Base-by-base conservation (phyloP, 2,888 invertebrate genomes). In the Idaea biselata region DNA sequence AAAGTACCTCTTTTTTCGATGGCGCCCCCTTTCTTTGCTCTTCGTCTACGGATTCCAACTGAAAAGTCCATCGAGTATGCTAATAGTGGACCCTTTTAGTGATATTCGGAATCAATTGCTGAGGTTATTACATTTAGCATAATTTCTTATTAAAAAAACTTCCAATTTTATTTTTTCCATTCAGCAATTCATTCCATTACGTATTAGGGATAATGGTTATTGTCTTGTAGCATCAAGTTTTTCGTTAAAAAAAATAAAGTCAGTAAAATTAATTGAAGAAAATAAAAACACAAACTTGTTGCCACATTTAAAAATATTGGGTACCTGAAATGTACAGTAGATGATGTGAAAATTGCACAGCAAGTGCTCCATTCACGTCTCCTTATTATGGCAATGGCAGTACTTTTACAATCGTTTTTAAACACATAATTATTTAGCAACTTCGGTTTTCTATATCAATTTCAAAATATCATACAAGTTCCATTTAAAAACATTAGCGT, bases 41-140 rank as follows among this genome's bases (percentile, higher is more conserved):
- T 80, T 87, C 87, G 73, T 81, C 77, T 78, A 77, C 66, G 77
- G 75, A 79, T 84, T 79, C 87, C 89, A 90, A 89, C 91, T 91
- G 91, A 92, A 91, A 92, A 92, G 91, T 86, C 91, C 92, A 92
- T 88, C 82, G 82, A 84, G 86, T 83, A 84, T 82, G 87, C 88
- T 91, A 91, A 85, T 87, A 88, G 82, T 74, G 80, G 74, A 81
- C 73, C 76, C 80, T 82, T 79, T 67, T 65, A 72, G 77, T 79
- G 71, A 63, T 67, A 74, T 72, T 64, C 65, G 70, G 76, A 68
- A 73, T 75, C 73, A 78, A 81, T 77, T 68, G 70, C 72, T 67
- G 70, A 65, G 80, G 79, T 71, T 69, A 31, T 66, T 60, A 58
- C 32, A 57, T 60, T 44, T 7, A 25, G 17, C 14, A 32, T 62